Conservation (phyloP, 37 sponge, comb jelly and placozoan species). For the Aplysina aerophoba region DNA sequence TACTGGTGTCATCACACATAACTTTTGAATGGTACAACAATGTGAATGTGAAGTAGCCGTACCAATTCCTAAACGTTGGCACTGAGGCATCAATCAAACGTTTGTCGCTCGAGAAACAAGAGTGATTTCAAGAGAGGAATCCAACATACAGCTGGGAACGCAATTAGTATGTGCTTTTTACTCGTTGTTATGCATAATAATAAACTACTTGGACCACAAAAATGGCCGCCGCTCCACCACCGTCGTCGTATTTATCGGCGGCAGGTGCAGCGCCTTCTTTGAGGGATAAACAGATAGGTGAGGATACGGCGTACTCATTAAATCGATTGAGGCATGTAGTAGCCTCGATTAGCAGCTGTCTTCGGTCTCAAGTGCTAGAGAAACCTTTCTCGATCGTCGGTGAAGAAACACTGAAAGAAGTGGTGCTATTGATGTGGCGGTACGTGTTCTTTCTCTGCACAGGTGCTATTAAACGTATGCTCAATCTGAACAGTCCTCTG, state of each 20-base stretch:
- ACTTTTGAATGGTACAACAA: no score
- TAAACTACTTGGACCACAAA: neutral
- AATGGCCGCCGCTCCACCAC: neutral
- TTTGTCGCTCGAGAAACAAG: no score
- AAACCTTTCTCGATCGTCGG: no score
- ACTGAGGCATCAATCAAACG: no score
- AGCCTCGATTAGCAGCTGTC: no score
- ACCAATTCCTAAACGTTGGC: no score
- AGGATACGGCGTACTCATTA: neutral
- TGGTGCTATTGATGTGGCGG: neutral
- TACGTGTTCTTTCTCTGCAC: neutral
- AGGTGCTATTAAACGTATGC: conserved; percentile 78
- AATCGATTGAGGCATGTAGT: neutral
- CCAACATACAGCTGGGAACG: no score
- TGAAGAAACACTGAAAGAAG: no score
- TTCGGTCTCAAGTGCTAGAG: no score
- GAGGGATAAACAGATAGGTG: conserved; percentile 68
- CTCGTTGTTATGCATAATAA: neutral
- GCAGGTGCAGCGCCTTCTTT: conserved; percentile 15
- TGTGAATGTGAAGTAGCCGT: no score
- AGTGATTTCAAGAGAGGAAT: neutral
- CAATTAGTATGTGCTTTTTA: neutral
- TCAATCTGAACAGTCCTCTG: conserved; percentile 66
- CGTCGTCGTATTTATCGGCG: neutral
- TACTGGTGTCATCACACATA: no score